Evolutionary conservation across 2,113 vertebrate genomes (phyloP), one percentile per base, ranked within the genome.

Genomic region (Erpornis zantholeuca): DNA sequence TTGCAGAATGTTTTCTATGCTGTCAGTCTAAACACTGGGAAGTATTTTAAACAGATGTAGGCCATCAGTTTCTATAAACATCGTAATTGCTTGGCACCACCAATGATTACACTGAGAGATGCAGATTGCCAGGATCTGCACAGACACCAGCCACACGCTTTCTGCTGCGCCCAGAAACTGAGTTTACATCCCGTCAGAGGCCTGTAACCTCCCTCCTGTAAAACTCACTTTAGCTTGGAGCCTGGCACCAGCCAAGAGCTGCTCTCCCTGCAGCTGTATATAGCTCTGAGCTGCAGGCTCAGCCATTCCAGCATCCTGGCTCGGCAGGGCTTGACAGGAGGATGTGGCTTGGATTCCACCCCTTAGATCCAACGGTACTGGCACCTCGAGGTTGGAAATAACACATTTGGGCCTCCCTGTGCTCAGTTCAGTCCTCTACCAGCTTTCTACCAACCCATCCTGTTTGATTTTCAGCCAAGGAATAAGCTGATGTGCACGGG

Each of bases 21-120:
- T 94, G 97, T 98, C 96, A 96, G 94, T 96, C 96, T 96, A 97
- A 98, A 98, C 95, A 97, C 60, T 33, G 90, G 92, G 94, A 95
- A 96, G 85, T 88, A 96, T 97, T 97, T 96, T 92, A 90, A 95
- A 95, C 98, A 98, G 98, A 98, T 98, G 98, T 96, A 86, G 96
- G 89, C 77, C 92, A 90, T 98, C 98, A 96, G 87, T 96, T 96
- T 97, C 95, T 97, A 82, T 98, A 98, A 98, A 98, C 97, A 97
- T 82, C 1, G 17, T 97, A 97, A 98, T 98, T 97, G 97, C 96
- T 98, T 98, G 98, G 98, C 98, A 98, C 93, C 71, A 60, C 89
- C 5, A 44, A 19, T 93, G 97, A 97, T 98, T 98, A 98, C 69
- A 60, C 78, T 76, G 85, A 97, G 94, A 97, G 96, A 96, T 86